Evolutionary conservation across 2,888 invertebrate genomes (phyloP), one percentile per base, ranked within the genome.

Genomic region (Calliopum simillimum): DNA sequence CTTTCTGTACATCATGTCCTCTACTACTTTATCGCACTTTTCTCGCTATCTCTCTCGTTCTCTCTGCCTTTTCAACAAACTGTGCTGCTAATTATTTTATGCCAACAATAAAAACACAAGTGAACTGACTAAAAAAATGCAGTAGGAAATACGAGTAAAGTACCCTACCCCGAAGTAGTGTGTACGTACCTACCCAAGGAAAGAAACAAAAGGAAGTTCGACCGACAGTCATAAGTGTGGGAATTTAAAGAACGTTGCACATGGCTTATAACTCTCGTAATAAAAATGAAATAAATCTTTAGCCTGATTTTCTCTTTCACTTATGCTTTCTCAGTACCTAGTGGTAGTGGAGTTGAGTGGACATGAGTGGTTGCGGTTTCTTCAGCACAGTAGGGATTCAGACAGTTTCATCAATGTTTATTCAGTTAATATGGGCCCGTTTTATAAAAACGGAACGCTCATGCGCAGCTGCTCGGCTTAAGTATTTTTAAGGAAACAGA

Each of bases 161-260:
- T 6, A 71, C 71, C 67, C 55, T 61, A 41, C 47, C 33, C n/a
- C n/a, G n/a, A n/a, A n/a, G n/a, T n/a, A n/a, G n/a, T n/a, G n/a
- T n/a, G 21, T 67, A 69, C 25, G 25, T 25, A 33, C 33, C 33
- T 33, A 33, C 8, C 33, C 8, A 8, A 6, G 33, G 8, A 55
- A 71, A 53, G 49, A 47, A 72, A 73, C 73, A 74, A 75, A 74
- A 76, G 76, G 74, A 74, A 76, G 72, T 64, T 55, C 55, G 64
- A 61, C 19, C 5, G 21, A 55, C 25, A 47, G 47, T 63, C 63
- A 16, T 59, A 41, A 73, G 72, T 74, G 74, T 76, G 75, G 69
- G 74, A 76, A 76, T 75, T 75, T 71, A 72, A 67, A 33, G 62
- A 47, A 56, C 23, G 53, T 49, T 58, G 25, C 67, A 64, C 56